Percentiles rank a stretch among this genome's conserved stretches.
These are phyloP conservation scores for Kryptopterus vitreolus DNA, from an alignment of 2,797 vertebrate genomes.

Conservation along the genomic window DNA sequence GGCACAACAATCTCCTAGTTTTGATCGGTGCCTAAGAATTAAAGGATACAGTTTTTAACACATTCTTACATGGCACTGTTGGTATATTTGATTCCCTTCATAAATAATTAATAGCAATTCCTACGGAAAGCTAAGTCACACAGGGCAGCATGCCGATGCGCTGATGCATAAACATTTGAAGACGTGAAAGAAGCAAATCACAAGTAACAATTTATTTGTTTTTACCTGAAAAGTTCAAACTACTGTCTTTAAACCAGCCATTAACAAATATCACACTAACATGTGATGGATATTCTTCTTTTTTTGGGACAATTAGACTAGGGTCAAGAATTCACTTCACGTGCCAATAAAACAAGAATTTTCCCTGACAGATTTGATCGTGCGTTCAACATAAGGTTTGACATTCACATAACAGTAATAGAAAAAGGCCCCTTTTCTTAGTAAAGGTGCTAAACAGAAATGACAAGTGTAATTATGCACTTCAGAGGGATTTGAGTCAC, in stretches of 20 bases:
- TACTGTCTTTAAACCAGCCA: background rate
- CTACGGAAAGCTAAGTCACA: background rate
- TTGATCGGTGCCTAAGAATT: conserved; percentile 10
- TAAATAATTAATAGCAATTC: conserved; percentile 40
- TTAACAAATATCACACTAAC: background rate
- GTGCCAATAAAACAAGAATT: background rate
- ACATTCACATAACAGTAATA: conserved; percentile 21
- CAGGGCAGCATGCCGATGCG: background rate
- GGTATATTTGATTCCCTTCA: conserved; percentile 5
- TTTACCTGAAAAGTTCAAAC: background rate
- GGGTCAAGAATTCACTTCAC: background rate
- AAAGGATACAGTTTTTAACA: conserved; percentile 3
- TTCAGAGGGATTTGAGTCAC: conserved; percentile 34
- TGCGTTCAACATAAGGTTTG: conserved; percentile 29
- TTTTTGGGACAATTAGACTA: background rate
- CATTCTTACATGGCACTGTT: background rate
- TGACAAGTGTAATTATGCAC: conserved; percentile 48
- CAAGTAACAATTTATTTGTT: too few relatives aligned
- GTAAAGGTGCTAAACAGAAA: conserved; percentile 30
- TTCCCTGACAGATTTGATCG: conserved; percentile 23
- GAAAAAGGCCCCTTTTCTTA: background rate
- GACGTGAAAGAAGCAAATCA: background rate
- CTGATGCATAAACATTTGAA: background rate
- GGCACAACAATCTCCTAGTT: too few relatives aligned
- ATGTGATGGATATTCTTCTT: background rate